phyloP scores from a whole-genome alignment of 2,797 vertebrate species.

The Lithobates sylvaticus region DNA sequence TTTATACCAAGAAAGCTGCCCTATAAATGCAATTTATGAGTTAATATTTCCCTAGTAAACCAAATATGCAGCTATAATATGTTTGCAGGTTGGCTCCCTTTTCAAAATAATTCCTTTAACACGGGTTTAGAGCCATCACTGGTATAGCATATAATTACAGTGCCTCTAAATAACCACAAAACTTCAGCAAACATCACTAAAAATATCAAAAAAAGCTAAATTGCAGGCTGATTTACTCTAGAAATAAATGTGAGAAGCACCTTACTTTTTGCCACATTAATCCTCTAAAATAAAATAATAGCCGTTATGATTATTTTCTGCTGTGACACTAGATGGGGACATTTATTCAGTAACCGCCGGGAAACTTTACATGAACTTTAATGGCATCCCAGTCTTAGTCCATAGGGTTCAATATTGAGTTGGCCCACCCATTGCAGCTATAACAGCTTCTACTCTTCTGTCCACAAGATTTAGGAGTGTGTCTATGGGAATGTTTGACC shows the following conservation, averaged over 20 bases:
- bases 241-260: neutral
- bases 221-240: neutral
- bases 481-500: too few species aligned
- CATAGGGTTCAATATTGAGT: too few species aligned
- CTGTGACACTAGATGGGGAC: neutral
- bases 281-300: neutral
- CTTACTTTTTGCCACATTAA: neutral
- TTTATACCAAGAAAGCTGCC: neutral
- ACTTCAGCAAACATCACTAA: neutral
- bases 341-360: neutral
- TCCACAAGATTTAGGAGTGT: too few species aligned
- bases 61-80: neutral
- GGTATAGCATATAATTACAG: neutral
- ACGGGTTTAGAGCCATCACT: neutral
- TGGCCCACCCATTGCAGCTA: too few species aligned
- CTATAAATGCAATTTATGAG: neutral
- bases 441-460: too few species aligned
- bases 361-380: too few species aligned
- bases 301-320: too few species aligned
- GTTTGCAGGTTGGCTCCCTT: neutral
- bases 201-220: neutral
- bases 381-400: too few species aligned
- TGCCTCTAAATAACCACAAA: neutral
- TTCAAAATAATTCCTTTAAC: neutral
- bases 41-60: neutral